phyloP scores from a whole-genome alignment of 2,888 invertebrate species.

The Leucozona laternaria region DNA sequence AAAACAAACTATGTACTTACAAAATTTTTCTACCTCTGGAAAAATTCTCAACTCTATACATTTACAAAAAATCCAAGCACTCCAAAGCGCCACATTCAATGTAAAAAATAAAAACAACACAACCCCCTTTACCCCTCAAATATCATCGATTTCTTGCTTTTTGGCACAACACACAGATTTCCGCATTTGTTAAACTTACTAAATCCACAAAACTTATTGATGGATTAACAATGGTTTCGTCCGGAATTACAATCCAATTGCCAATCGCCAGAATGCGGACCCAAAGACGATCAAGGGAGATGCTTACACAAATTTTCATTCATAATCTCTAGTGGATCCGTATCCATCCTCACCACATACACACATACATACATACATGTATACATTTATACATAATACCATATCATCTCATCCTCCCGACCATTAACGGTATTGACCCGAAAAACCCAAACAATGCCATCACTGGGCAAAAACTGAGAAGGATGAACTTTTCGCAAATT shows the following conservation, averaged over 20 bases:
- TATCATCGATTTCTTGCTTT: conserved; percentile 1
- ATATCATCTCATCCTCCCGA: conserved; percentile 18
- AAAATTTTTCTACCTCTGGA: neutral
- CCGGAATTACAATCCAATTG: conserved; percentile 65
- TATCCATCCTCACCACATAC: neutral
- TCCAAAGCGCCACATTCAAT: neutral
- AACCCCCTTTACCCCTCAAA: neutral
- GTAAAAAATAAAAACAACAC: neutral
- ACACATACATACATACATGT: neutral
- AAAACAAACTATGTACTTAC: too few species aligned
- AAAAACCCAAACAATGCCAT: conserved; percentile 71
- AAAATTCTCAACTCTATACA: neutral
- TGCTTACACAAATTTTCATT: conserved; percentile 66
- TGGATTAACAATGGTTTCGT: conserved; percentile 66
- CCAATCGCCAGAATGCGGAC: conserved; percentile 67
- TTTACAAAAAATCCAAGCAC: neutral
- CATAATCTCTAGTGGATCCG: conserved; percentile 64
- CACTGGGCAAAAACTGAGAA: conserved; percentile 58
- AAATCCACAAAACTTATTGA: conserved; percentile 71
- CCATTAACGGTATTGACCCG: conserved; percentile 70
- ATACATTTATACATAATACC: neutral
- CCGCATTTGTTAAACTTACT: conserved; percentile 60
- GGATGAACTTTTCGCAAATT: conserved; percentile 72
- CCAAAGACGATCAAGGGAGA: conserved; percentile 27
- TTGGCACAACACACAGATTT: conserved; percentile 46